A percentile compares a stretch with the other conserved stretches of the same genome.
Conservation (phyloP, 2,113 vertebrate genomes). For the Eonycteris spelaea region DNA sequence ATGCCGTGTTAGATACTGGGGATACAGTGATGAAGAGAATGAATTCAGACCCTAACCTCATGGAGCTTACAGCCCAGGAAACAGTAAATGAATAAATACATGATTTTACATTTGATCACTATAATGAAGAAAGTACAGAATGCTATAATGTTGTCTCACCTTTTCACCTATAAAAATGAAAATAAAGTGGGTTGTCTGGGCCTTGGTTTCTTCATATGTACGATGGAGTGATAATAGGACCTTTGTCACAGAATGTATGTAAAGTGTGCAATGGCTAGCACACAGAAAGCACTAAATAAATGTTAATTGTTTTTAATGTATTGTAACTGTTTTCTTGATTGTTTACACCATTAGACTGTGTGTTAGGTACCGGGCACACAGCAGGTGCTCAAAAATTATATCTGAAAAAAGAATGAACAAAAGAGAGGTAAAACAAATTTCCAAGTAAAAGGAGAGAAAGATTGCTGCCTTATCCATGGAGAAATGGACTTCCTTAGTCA, state of each 20-base stretch:
- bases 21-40: not conserved
- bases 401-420: not conserved
- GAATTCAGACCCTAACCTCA: not conserved
- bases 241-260: not conserved
- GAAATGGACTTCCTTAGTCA: not conserved
- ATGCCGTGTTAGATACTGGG: not conserved
- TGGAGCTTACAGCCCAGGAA: not conserved
- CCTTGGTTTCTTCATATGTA: constrained; percentile 7
- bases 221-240: not conserved
- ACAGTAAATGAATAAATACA: not conserved
- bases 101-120: not conserved
- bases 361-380: not conserved
- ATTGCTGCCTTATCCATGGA: not conserved
- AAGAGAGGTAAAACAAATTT: not conserved
- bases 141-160: not conserved
- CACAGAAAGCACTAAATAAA: not conserved
- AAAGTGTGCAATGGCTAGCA: not conserved
- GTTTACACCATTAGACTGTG: not conserved
- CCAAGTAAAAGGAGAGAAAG: not conserved
- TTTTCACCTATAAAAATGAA: not conserved
- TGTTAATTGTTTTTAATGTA: not conserved
- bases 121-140: not conserved
- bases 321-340: not conserved
- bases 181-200: not conserved
- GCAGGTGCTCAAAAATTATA: not conserved